Percentiles rank a stretch among this genome's conserved stretches.
phyloP scores from a whole-genome alignment of 1,140 invertebrate genomes.

The Drosophila pallidifrons region DNA sequence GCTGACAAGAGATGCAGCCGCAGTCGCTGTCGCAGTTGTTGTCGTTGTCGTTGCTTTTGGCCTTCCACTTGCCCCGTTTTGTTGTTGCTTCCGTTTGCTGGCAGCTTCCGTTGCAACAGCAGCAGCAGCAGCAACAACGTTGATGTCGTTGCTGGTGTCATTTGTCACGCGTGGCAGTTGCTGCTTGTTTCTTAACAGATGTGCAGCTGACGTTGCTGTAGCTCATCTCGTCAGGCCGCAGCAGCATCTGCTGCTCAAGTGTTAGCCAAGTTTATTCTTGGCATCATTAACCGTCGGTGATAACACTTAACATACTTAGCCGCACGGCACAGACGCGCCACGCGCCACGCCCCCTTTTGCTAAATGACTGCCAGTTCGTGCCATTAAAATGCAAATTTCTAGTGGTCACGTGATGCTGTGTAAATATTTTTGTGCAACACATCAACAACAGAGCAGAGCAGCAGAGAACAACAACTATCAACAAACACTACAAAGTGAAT shows the following conservation, averaged over 20 bases:
- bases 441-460: slow-evolving; percentile 30
- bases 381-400: slow-evolving; percentile 81
- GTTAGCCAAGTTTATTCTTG: slow-evolving; percentile 73
- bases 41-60: slow-evolving; percentile 9
- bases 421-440: slow-evolving; percentile 50
- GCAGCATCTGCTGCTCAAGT: slow-evolving; percentile 30
- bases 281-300: slow-evolving; percentile 76
- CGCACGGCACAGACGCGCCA: slow-evolving; percentile 33
- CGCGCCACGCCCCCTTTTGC: slow-evolving; percentile 23
- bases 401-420: slow-evolving; percentile 74
- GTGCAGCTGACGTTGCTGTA: slow-evolving; percentile 46
- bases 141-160: slow-evolving; percentile 79
- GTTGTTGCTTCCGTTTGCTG: slow-evolving; percentile 11
- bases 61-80: neutral
- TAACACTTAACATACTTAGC: slow-evolving; percentile 79
- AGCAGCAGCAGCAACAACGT: neutral
- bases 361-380: slow-evolving; percentile 58
- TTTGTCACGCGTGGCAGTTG: slow-evolving; percentile 69
- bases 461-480: slow-evolving; percentile 43
- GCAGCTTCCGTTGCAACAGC: slow-evolving; percentile 67
- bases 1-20: slow-evolving; percentile 44
- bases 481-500: slow-evolving; percentile 25
- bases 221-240: slow-evolving; percentile 22
- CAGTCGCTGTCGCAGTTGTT: slow-evolving; percentile 13
- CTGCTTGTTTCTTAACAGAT: slow-evolving; percentile 34